Evolutionary conservation across 2,113 vertebrate genomes (phyloP).

Genomic region (Tretioscincus oriximinensis): DNA sequence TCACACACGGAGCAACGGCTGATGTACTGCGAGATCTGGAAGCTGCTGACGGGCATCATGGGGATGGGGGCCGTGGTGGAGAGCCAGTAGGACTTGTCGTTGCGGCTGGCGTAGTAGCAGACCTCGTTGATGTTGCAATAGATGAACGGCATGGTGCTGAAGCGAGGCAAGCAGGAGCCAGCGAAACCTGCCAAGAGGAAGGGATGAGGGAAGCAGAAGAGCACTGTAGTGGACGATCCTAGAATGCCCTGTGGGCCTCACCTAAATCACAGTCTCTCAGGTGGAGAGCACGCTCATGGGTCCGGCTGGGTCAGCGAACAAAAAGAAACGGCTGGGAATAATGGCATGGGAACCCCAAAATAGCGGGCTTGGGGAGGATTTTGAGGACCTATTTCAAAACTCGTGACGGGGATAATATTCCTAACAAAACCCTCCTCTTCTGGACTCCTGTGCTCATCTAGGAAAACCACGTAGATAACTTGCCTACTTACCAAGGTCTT

Average conservation of each 20-base stretch:
- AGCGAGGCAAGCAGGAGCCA: conserved; percentile 90
- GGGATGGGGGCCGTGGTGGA: conserved; percentile 92
- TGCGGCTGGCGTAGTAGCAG: conserved; percentile 91
- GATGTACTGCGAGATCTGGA: conserved; percentile 86
- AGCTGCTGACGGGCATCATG: conserved; percentile 89
- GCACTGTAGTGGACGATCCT: too few species aligned
- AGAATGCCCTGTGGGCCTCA: too few species aligned
- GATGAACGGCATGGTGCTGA: conserved; percentile 96
- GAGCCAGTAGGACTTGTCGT: conserved; percentile 98
- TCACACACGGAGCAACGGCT: conserved; percentile 95
- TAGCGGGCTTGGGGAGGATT: too few species aligned
- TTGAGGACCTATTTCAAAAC: too few species aligned
- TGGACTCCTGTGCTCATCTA: not conserved
- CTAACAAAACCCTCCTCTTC: not conserved
- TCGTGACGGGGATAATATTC: too few species aligned
- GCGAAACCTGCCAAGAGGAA: conserved; percentile 80
- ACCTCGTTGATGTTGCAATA: conserved; percentile 92
- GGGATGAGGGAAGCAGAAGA: not conserved
- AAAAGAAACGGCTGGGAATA: too few species aligned
- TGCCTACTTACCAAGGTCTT: conserved; percentile 85
- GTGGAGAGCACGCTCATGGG: too few species aligned
- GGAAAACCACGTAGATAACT: not conserved
- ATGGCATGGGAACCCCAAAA: too few species aligned
- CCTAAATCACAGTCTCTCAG: too few species aligned
- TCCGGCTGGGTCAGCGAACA: too few species aligned